Evolutionary conservation across 1,140 invertebrate genomes (phyloP), one percentile per base, ranked within the genome.

Genomic region (Phortica variegata): DNA sequence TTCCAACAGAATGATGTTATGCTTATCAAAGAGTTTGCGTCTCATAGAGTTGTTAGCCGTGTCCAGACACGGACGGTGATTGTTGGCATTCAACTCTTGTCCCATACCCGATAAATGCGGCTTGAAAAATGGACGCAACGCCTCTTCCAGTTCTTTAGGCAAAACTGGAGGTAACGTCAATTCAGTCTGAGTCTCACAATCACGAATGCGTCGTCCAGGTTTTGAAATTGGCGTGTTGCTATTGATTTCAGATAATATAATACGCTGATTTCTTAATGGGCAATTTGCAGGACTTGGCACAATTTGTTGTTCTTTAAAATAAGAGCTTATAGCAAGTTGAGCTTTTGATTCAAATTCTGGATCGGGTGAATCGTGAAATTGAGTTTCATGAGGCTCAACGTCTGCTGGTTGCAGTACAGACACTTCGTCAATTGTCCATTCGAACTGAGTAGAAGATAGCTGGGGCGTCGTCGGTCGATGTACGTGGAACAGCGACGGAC

Each of bases 401-500:
- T 78, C 76, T 1, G 75, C 80, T n/a, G 81, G 81, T 43, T 78
- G 69, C 12, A 82, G 65, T 3, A 57, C 58, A 13, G 81, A 81
- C 3, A 82, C 54, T 33, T 82, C 80, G 4, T 83, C 81, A 10
- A 83, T 78, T 3, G 73, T 81, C 81, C 81, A 83, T 32, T 68
- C 62, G 50, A 82, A 82, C 9, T 59, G 63, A 4, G 79, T 75
- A 17, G 79, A 80, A 17, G 69, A 72, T 7, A 76, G 43, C 37
- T 76, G 74, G 0, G 73, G 74, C 1, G 74, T 76, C 5, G 41
- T n/a, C 41, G 57, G 15, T 41, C 57, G 2, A 53, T 69, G 52
- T 50, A 56, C 20, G n/a, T 56, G 54, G 46, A 76, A 76, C 1
- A 76, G 49, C 5, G 74, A 76, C 0, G 74, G 74, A 45, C 74